Evolutionary conservation across 2,113 vertebrate species (phyloP), one percentile per base, ranked within the genome.

Genomic region (Puffinus mauretanicus): DNA sequence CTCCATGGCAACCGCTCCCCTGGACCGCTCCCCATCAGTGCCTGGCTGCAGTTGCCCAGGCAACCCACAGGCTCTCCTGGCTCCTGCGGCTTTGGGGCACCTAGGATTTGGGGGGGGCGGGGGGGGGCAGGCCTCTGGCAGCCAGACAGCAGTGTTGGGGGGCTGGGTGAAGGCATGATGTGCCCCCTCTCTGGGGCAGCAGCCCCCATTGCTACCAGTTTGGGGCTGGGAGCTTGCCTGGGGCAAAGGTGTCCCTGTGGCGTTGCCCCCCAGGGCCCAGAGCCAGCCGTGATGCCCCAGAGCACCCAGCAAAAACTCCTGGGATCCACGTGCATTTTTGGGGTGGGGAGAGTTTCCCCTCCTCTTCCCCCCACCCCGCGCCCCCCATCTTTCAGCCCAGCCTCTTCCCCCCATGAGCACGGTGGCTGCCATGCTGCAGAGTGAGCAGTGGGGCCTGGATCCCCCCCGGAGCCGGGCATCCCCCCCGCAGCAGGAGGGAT

Each of bases 41-140:
- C 93, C 94, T 92, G 94, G 47, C 94, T 90, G 91, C 64, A 21
- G 96, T 96, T 96, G 86, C 97, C 96, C 88, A 77, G 97, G 96
- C 81, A 93, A 96, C 93, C 49, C 78, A 42, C 3, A 0, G 92
- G 95, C 85, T 90, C 88, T 91, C 78, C 84, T 49, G 78, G 78
- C 88, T 92, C 80, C 57, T 84, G 94, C 25, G 1, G 88, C 82
- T 93, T 76, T 27, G 58, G 82, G 88, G 73, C 66, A 72, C 55
- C 83, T 82, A 49, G 82, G 27, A 51, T 86, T 88, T 46, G 42
- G 46, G 60, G 6, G 8, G 18, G 19, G 40, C n/a, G n/a, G n/a
- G n/a, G n/a, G n/a, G n/a, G n/a, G 42, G 9, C 46, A 38, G 11
- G 32, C 29, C 13, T 19, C 11, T 26, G 49, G 51, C 58, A 88